Evolutionary conservation across 2,888 invertebrate species (phyloP).

Genomic region (Polydrusus tereticollis): DNA sequence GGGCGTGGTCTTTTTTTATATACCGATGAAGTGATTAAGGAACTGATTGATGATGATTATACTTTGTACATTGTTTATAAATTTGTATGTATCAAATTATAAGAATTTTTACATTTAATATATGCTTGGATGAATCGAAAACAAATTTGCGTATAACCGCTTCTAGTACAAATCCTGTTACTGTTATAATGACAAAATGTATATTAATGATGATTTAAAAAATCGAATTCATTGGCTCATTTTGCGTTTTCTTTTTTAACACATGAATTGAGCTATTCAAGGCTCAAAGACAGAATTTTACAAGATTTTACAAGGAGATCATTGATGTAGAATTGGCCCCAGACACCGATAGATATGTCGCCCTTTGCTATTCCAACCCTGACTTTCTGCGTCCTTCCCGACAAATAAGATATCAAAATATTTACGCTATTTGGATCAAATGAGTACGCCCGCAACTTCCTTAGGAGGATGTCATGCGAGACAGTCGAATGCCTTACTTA

Average conservation of each 20-base stretch:
- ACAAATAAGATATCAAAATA: no score
- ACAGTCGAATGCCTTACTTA: no score
- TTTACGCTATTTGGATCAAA: no score
- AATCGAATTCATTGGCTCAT: background rate
- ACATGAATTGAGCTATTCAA: no score
- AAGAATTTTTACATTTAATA: slow-evolving; percentile 32
- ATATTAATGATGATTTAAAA: background rate
- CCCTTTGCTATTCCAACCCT: no score
- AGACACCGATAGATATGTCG: no score
- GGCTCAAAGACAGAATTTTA: background rate
- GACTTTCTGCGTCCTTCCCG: no score
- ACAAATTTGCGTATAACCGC: background rate
- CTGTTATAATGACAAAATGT: slow-evolving; percentile 7
- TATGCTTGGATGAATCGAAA: slow-evolving; percentile 19
- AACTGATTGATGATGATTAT: background rate
- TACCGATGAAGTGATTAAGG: background rate
- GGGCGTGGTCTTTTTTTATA: slow-evolving; percentile 14
- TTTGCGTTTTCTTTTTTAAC: background rate
- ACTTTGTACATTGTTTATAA: slow-evolving; percentile 34
- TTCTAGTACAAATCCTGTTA: slow-evolving; percentile 10
- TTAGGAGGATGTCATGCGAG: no score
- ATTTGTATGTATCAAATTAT: slow-evolving; percentile 33
- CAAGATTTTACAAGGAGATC: no score
- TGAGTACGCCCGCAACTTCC: no score
- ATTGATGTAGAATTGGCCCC: no score